phyloP scores from a whole-genome alignment of 2,113 vertebrate genomes.

The Accipiter virgatus region DNA sequence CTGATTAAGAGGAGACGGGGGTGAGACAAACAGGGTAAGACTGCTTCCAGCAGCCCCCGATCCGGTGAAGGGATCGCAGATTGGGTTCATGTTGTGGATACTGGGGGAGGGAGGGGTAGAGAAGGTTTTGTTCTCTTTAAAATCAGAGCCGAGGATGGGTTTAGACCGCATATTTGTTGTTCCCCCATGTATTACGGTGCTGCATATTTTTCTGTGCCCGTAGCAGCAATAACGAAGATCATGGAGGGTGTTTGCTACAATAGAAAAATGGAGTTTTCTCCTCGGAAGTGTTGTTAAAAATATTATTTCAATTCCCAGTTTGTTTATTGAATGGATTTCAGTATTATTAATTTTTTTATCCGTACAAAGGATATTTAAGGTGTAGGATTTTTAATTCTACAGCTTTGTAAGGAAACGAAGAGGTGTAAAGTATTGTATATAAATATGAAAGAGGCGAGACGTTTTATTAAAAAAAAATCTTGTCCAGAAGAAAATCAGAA shows the following conservation, averaged over 20 bases:
- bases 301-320: background rate
- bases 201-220: constrained; percentile 51
- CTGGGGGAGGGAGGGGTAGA: background rate
- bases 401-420: background rate
- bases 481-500: background rate
- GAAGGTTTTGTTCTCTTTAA: background rate
- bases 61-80: background rate
- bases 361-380: background rate
- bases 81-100: background rate
- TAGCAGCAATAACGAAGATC: constrained; percentile 25
- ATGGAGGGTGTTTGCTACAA: constrained; percentile 40
- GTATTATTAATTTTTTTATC: background rate
- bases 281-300: background rate
- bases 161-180: background rate
- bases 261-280: constrained; percentile 7
- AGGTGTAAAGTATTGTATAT: background rate
- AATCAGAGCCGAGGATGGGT: background rate
- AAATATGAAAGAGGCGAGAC: background rate
- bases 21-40: constrained; percentile 52
- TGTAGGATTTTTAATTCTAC: background rate
- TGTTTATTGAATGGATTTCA: background rate
- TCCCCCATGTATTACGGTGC: constrained; percentile 17
- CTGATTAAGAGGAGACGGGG: constrained; percentile 52
- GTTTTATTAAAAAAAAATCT: background rate
- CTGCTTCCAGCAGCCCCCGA: background rate